phyloP scores from a whole-genome alignment of 2,113 vertebrate species.

The Pygoscelis adeliae region DNA sequence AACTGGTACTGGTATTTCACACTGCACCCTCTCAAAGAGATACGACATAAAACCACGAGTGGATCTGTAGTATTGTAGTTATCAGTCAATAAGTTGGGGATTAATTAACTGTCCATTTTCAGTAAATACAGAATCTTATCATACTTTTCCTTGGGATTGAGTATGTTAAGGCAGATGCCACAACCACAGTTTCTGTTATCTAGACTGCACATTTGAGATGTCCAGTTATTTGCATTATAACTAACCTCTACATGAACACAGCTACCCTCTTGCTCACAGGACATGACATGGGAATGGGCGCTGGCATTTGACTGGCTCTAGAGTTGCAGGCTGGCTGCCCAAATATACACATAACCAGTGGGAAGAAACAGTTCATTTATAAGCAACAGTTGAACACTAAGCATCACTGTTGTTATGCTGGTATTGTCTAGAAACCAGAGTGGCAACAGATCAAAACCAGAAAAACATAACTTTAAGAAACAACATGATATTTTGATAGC shows the following conservation, averaged over 20 bases:
- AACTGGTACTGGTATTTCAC: neutral
- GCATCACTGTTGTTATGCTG: neutral
- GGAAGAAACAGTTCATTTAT: neutral
- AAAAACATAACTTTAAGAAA: neutral
- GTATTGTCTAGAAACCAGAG: neutral
- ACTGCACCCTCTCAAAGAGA: neutral
- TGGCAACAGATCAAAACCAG: constrained; percentile 24
- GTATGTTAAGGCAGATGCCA: neutral
- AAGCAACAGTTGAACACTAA: neutral
- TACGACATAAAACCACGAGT: neutral
- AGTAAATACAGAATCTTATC: neutral
- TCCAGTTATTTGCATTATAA: neutral
- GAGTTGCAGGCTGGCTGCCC: neutral
- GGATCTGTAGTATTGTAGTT: neutral
- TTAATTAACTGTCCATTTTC: neutral
- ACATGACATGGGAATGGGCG: neutral
- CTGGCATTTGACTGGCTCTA: neutral
- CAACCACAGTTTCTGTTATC: neutral
- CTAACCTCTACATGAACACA: neutral
- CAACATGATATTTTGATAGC: constrained; percentile 23
- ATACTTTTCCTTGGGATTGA: neutral
- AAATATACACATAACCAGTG: neutral
- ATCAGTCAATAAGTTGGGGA: neutral
- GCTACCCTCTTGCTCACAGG: neutral
- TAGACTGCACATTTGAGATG: neutral